A percentile compares a stretch with the other conserved stretches of the same genome.
Evolutionary conservation across 2,888 invertebrate genomes (phyloP).

Genomic region (Chloroclysta siterata): DNA sequence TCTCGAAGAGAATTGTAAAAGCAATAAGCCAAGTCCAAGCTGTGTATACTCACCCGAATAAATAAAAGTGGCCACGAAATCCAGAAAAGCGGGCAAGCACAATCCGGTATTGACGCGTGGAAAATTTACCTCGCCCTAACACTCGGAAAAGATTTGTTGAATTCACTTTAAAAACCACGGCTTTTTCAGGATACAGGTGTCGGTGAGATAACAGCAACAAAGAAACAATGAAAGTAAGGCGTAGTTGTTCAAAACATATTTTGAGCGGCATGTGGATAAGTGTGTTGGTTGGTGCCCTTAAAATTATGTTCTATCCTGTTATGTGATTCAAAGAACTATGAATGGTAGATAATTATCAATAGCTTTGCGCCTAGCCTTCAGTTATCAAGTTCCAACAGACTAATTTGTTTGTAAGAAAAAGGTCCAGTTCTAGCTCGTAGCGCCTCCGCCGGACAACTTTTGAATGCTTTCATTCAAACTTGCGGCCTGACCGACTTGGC

Average conservation of each 20-base stretch:
- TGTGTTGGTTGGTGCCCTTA: neutral
- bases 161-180: slow-evolving; percentile 42
- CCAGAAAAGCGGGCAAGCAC: slow-evolving; percentile 34
- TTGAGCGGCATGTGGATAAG: neutral
- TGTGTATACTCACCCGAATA: slow-evolving; percentile 33
- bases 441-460: slow-evolving; percentile 59
- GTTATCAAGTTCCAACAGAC: slow-evolving; percentile 30
- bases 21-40: slow-evolving; percentile 39
- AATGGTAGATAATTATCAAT: too few species aligned
- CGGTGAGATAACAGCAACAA: slow-evolving; percentile 19
- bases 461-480: slow-evolving; percentile 75
- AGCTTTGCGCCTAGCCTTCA: neutral
- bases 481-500: slow-evolving; percentile 53
- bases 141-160: slow-evolving; percentile 42
- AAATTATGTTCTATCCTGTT: neutral
- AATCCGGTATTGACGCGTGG: slow-evolving; percentile 43
- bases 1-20: slow-evolving; percentile 31
- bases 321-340: too few species aligned
- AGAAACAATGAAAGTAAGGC: slow-evolving; percentile 13
- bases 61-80: slow-evolving; percentile 39
- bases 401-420: slow-evolving; percentile 40
- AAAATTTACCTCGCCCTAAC: slow-evolving; percentile 40
- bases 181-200: slow-evolving; percentile 37
- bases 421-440: slow-evolving; percentile 32
- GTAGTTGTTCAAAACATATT: slow-evolving; percentile 8